Percentiles rank a stretch among this genome's conserved stretches.
Evolutionary conservation across 2,888 invertebrate species (phyloP).

Genomic region (Harpagoxenus sublaevis): DNA sequence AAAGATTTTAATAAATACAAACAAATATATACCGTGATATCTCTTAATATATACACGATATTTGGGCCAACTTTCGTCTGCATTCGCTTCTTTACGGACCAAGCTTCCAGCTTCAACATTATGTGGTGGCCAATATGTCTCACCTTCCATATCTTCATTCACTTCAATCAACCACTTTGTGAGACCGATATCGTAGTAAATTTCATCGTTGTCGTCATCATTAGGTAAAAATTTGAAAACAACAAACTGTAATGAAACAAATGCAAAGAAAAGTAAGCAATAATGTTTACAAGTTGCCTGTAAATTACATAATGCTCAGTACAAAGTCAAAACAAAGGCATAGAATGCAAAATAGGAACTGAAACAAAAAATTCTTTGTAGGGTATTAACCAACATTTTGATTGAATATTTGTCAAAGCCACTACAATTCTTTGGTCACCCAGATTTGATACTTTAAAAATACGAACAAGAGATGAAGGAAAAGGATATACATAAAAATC

Average conservation of each 20-base stretch:
- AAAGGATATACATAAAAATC: conserved; percentile 22
- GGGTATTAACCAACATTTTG: conserved; percentile 17
- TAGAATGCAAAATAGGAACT: conserved; percentile 10
- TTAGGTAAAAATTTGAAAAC: conserved; percentile 25
- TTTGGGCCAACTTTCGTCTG: conserved; percentile 16
- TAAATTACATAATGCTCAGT: neutral
- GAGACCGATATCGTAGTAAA: conserved; percentile 14
- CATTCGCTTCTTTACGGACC: conserved; percentile 20
- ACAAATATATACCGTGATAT: conserved; percentile 4
- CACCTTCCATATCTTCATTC: conserved; percentile 28
- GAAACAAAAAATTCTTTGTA: conserved; percentile 23
- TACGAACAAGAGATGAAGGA: conserved; percentile 7
- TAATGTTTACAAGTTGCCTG: neutral
- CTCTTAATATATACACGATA: neutral
- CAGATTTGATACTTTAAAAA: conserved; percentile 26
- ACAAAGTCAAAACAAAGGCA: conserved; percentile 12
- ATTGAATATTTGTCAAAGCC: conserved; percentile 1
- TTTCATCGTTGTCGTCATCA: neutral
- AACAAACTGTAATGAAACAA: conserved; percentile 29
- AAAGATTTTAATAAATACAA: no score
- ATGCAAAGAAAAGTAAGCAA: neutral
- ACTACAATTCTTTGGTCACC: conserved; percentile 13
- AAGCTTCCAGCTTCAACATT: conserved; percentile 17
- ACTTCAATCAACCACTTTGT: conserved; percentile 23
- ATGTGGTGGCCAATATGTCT: conserved; percentile 22